phyloP scores from a whole-genome alignment of 2,113 vertebrate genomes.

The Myrmecophaga tridactyla region DNA sequence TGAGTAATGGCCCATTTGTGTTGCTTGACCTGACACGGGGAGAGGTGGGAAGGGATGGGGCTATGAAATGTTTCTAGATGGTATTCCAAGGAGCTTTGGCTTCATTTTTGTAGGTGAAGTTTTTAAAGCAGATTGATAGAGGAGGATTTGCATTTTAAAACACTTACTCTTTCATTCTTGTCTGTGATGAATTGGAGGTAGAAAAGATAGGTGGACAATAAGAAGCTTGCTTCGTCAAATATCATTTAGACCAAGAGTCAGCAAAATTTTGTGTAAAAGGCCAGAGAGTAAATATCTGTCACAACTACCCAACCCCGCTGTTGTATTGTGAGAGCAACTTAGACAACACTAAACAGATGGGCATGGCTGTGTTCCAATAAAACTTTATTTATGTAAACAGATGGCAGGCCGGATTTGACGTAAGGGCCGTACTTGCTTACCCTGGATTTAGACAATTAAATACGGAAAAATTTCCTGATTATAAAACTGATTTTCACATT shows the following conservation, averaged over 20 bases:
- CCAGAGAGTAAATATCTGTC: neutral
- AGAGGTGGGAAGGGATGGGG: neutral
- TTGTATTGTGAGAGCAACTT: no score
- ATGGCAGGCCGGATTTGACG: no score
- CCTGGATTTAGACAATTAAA: neutral
- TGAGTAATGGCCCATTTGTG: neutral
- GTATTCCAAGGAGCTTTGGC: neutral
- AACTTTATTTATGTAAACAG: no score
- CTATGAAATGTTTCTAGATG: no score
- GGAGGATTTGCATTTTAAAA: neutral
- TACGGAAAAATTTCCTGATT: neutral
- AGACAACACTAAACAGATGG: no score
- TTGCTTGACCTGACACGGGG: no score
- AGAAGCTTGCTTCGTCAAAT: no score
- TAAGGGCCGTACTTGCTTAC: neutral
- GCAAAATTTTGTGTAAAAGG: neutral
- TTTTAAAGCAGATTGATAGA: neutral
- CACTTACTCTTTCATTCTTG: neutral
- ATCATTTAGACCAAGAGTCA: neutral
- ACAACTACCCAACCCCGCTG: no score
- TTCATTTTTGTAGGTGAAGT: neutral
- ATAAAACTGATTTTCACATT: neutral
- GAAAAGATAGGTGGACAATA: no score
- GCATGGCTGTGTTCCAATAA: no score
- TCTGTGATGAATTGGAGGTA: no score